Percentiles rank a stretch among this genome's conserved stretches.
Conservation (phyloP, 2,113 vertebrate genomes). For the Rhynchopsitta pachyrhyncha region DNA sequence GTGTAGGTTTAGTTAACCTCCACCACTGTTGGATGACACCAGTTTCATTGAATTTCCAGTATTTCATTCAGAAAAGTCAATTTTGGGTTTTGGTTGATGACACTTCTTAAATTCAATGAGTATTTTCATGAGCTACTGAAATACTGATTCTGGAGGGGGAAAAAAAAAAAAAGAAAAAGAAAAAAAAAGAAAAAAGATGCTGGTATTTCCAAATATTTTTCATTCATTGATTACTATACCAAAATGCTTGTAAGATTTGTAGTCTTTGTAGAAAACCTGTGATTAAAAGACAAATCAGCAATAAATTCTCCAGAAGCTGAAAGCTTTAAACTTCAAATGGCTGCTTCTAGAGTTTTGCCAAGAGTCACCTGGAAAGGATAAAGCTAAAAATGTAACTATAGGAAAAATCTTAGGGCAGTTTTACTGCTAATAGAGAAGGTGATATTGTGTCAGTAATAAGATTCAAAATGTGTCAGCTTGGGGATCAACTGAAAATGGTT, state of each 20-base stretch:
- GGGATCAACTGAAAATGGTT: background rate
- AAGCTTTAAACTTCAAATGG: conserved; percentile 24
- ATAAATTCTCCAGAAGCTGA: background rate
- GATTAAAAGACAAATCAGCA: conserved; percentile 4
- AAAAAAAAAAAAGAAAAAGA: background rate
- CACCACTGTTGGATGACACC: background rate
- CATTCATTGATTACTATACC: background rate
- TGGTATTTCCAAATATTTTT: background rate
- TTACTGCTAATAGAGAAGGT: background rate
- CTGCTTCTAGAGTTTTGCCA: background rate
- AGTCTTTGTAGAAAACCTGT: background rate
- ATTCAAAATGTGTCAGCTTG: background rate
- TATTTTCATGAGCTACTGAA: background rate
- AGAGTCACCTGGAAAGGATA: background rate
- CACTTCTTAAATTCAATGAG: background rate
- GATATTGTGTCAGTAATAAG: background rate
- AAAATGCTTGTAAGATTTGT: background rate
- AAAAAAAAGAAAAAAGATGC: background rate
- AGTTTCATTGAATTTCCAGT: background rate
- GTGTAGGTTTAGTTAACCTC: background rate
- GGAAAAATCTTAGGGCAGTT: background rate
- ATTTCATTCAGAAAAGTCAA: background rate
- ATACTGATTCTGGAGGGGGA: background rate
- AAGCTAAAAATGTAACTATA: background rate
- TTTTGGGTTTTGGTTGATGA: background rate